These are phyloP conservation scores for Beaufortia kweichowensis DNA, from an alignment of 2,113 vertebrate genomes.

Conservation along the genomic window DNA sequence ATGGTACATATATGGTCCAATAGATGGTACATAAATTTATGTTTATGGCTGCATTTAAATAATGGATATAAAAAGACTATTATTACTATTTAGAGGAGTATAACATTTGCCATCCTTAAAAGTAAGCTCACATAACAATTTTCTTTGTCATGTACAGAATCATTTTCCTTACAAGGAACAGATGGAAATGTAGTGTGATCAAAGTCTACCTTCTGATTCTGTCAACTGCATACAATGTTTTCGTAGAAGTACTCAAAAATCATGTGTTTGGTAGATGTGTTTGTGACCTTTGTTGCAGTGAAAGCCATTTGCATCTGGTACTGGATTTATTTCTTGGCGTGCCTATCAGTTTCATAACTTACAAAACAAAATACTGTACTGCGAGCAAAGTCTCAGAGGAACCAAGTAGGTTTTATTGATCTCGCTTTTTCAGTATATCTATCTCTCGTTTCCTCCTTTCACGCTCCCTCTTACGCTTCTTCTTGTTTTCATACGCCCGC, in stretches of 20 bases:
- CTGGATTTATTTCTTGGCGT: not conserved
- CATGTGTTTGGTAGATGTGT: too few species aligned
- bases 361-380: constrained; percentile 12
- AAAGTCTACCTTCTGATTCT: not conserved
- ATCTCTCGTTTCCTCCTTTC: not conserved
- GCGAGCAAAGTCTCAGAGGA: constrained; percentile 3
- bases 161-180: not conserved
- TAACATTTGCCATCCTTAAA: constrained; percentile 1
- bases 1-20: too few species aligned
- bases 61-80: too few species aligned
- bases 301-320: not conserved
- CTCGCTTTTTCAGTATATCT: constrained; percentile 11
- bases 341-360: constrained; percentile 24
- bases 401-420: not conserved
- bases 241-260: too few species aligned
- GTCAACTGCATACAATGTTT: not conserved
- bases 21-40: too few species aligned
- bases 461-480: not conserved
- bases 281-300: constrained; percentile 8
- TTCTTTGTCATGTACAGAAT: not conserved
- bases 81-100: too few species aligned
- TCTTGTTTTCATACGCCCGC: not conserved
- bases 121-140: not conserved
- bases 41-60: too few species aligned
- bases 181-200: not conserved